phyloP scores from a whole-genome alignment of 2,888 invertebrate genomes.

The Nomada ferruginata region DNA sequence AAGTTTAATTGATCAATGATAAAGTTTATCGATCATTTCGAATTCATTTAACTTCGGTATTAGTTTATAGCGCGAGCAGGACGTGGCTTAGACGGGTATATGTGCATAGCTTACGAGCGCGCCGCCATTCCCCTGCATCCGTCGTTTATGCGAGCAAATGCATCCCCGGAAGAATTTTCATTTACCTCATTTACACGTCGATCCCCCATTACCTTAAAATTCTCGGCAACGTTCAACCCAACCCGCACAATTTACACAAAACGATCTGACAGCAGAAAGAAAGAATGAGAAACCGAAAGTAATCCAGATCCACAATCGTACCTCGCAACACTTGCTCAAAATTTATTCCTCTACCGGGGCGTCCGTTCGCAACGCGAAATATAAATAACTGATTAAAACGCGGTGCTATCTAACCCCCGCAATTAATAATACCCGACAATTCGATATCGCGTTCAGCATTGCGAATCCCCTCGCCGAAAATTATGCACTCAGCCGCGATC shows the following conservation, averaged over 20 bases:
- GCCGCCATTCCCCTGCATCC: slow-evolving; percentile 15
- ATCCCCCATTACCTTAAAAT: not conserved
- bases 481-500: not conserved
- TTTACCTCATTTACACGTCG: not conserved
- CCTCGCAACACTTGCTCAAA: too few relatives aligned
- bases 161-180: slow-evolving; percentile 9
- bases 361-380: too few relatives aligned
- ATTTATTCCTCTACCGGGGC: too few relatives aligned
- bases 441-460: not conserved
- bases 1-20: slow-evolving; percentile 85
- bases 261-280: too few relatives aligned
- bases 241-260: too few relatives aligned
- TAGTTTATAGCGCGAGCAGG: slow-evolving; percentile 78
- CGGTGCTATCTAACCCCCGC: not conserved
- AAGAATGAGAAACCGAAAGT: too few relatives aligned
- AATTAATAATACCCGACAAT: not conserved
- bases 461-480: not conserved
- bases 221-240: too few relatives aligned
- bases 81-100: slow-evolving; percentile 50
- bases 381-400: too few relatives aligned
- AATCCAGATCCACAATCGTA: too few relatives aligned
- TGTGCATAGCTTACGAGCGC: slow-evolving; percentile 39
- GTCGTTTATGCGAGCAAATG: slow-evolving; percentile 22
- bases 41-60: slow-evolving; percentile 84
- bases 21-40: slow-evolving; percentile 84